phyloP scores from a whole-genome alignment of 2,888 invertebrate genomes.

The Ctenicera cuprea region DNA sequence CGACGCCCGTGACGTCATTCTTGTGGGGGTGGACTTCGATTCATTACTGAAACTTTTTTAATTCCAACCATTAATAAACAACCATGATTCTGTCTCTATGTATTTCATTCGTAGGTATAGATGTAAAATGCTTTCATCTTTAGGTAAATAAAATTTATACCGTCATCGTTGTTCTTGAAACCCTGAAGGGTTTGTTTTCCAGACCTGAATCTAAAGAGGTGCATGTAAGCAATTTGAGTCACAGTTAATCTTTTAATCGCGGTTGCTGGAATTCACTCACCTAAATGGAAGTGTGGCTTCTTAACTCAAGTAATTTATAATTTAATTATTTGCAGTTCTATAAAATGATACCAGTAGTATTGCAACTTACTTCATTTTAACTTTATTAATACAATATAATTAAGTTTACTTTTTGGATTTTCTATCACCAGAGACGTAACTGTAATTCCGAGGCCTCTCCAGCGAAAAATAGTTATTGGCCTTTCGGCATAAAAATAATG shows the following conservation, averaged over 20 bases:
- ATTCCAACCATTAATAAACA: conserved; percentile 25
- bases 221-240: conserved; percentile 12
- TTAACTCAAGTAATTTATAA: conserved; percentile 12
- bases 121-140: too few relatives aligned
- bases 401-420: not conserved
- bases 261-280: conserved; percentile 16
- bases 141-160: not conserved
- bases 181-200: not conserved
- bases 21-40: conserved; percentile 52
- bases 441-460: too few relatives aligned
- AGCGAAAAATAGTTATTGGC: too few relatives aligned
- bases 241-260: conserved; percentile 20
- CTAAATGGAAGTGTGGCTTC: conserved; percentile 17
- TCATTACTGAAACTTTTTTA: conserved; percentile 43
- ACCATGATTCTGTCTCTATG: not conserved
- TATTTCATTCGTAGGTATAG: too few relatives aligned
- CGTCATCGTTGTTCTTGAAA: not conserved
- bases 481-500: too few relatives aligned
- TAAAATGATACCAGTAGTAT: not conserved
- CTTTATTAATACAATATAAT: not conserved
- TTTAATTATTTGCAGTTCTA: not conserved
- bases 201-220: not conserved
- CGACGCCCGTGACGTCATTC: conserved; percentile 54
- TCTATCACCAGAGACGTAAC: too few relatives aligned
- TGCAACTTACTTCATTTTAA: not conserved